A percentile compares a stretch with the other conserved stretches of the same genome.
Conservation (phyloP, 2,113 vertebrate genomes). For the Syrrhaptes paradoxus region DNA sequence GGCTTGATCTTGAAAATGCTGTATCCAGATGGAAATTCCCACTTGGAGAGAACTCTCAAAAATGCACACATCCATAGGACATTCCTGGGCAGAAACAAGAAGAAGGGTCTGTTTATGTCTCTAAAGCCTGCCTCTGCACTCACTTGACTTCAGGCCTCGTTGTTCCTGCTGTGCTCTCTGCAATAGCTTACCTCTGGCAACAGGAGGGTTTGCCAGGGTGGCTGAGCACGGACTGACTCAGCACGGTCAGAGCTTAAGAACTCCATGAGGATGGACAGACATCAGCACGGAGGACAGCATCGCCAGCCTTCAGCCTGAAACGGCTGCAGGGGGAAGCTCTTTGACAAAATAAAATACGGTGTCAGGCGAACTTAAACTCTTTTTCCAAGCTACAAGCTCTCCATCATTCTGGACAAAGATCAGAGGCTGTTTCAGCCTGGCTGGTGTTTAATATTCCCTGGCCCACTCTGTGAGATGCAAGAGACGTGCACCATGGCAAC, state of each 20-base stretch:
- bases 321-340: background rate
- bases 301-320: accelerated
- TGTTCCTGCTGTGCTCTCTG: slow-evolving; percentile 23
- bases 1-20: slow-evolving; percentile 28
- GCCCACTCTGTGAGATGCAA: background rate
- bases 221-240: background rate
- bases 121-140: background rate
- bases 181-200: slow-evolving; percentile 1
- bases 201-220: background rate
- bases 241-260: background rate
- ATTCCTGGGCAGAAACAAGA: background rate
- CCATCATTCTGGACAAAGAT: background rate
- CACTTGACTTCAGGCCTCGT: background rate
- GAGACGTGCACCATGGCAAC: background rate
- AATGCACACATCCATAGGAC: background rate
- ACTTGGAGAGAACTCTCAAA: background rate
- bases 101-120: background rate
- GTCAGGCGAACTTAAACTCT: background rate
- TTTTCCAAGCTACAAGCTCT: background rate
- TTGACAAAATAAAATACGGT: background rate
- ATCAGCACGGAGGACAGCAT: background rate
- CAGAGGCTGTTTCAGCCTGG: background rate
- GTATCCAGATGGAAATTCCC: slow-evolving; percentile 51
- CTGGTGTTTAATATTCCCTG: background rate
- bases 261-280: background rate